These are phyloP conservation scores for Hemicentrotus pulcherrimus DNA, from an alignment of 35 echinoderm and acorn worm species.

Conservation along the genomic window DNA sequence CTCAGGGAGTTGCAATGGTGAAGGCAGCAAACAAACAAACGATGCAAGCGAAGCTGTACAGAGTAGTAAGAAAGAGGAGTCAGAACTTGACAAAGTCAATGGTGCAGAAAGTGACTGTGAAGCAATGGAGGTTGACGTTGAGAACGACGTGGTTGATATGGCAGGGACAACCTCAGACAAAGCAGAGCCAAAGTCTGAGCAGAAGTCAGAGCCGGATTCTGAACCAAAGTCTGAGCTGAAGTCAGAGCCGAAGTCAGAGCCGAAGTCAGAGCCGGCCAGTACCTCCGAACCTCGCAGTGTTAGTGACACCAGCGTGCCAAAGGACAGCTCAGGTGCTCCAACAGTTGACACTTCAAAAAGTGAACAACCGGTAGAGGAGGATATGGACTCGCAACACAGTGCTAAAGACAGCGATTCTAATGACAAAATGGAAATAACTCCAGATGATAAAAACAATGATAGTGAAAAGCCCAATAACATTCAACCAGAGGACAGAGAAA, in stretches of 20 bases:
- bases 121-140: constrained; percentile 33
- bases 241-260: background rate
- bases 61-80: constrained; percentile 21
- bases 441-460: background rate
- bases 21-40: background rate
- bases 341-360: background rate
- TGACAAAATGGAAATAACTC: background rate
- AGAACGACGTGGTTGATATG: background rate
- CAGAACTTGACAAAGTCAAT: background rate
- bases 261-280: background rate
- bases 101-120: constrained; percentile 30
- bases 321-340: constrained; percentile 23
- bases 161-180: background rate
- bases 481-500: background rate
- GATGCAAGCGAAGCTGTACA: background rate
- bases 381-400: constrained; percentile 20
- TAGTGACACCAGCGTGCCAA: constrained; percentile 34
- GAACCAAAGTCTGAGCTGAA: background rate
- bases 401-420: constrained; percentile 1
- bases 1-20: constrained; percentile 48
- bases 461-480: background rate
- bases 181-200: background rate
- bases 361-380: constrained; percentile 24
- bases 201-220: background rate
- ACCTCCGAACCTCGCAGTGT: constrained; percentile 16